Percentiles rank a stretch among this genome's conserved stretches.
Conservation (phyloP, 1,140 invertebrate species). For the Fragariocoptes setiger region DNA sequence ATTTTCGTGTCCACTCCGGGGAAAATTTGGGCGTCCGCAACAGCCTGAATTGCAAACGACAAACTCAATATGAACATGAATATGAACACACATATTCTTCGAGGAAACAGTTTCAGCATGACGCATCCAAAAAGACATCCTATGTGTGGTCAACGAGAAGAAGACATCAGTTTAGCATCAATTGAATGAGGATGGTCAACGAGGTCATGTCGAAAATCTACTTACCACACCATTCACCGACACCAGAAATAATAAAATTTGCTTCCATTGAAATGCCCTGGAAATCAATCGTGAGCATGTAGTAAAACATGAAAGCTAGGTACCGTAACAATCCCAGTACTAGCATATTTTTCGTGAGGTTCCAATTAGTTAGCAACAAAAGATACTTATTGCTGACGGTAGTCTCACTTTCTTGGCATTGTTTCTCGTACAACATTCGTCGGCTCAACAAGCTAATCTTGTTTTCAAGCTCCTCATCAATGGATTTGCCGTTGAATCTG, state of each 20-base stretch:
- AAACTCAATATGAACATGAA: slow-evolving; percentile 4
- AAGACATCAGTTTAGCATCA: no score
- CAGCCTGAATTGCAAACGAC: background rate
- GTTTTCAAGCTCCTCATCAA: background rate
- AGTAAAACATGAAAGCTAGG: background rate
- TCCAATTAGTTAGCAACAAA: no score
- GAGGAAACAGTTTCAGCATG: background rate
- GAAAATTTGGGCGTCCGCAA: background rate
- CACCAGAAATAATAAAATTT: background rate
- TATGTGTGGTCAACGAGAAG: no score
- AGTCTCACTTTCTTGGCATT: no score
- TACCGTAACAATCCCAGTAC: no score
- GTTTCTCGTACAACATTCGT: background rate
- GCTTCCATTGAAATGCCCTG: background rate
- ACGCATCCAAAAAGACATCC: no score
- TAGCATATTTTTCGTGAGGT: no score
- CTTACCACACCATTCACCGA: background rate
- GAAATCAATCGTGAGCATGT: background rate
- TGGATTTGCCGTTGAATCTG: background rate
- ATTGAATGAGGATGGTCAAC: no score
- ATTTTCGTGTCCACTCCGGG: background rate
- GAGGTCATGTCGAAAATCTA: background rate
- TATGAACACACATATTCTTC: background rate
- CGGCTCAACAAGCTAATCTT: background rate
- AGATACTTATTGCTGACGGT: no score